Base-by-base conservation (phyloP, 2,888 invertebrate genomes). In the Archaeoteleia sp. region DNA sequence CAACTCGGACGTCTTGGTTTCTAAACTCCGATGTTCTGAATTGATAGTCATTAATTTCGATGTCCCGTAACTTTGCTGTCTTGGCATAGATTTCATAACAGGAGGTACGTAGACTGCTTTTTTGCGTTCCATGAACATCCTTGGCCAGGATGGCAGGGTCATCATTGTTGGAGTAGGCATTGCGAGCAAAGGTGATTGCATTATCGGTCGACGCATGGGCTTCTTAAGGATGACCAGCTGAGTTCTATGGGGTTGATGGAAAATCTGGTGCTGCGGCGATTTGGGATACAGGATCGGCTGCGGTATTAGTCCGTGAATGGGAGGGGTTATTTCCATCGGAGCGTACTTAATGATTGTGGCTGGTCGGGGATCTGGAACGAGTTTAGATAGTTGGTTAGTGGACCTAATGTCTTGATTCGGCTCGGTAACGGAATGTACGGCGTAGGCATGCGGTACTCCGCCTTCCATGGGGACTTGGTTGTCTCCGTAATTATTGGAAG, bases 291-390 rank as follows among this genome's bases (percentile, higher is more conserved):
- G 71, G 72, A 78, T 66, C 71, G 76, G 61, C 69, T 74, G 71
- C 62, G 68, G 58, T 49, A 69, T 48, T 63, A 60, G 63, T 46
- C 65, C 68, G 45, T 71, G 70, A 68, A 67, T 74, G 53, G 70
- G 63, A 76, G 73, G 72, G 69, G 75, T 62, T 74, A 78, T 73
- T 76, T 78, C 81, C 66, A 62, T 73, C 69, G 66, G 69, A 54
- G 71, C 77, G 66, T 77, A 78, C 76, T 67, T 80, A 76, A 81
- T 75, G 73, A 72, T 73, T 70, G 49, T 42, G 45, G 49, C 53
- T 71, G 79, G 77, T 74, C 77, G 76, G 60, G 78, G 74, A 82
- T 84, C 84, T 84, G 84, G 66, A 84, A 84, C 70, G 77, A 83
- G 76, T 81, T 84, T 82, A 82, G 82, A 82, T 61, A 77, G 74